Conservation (phyloP, 2,888 invertebrate species). For the Sycophila texana region DNA sequence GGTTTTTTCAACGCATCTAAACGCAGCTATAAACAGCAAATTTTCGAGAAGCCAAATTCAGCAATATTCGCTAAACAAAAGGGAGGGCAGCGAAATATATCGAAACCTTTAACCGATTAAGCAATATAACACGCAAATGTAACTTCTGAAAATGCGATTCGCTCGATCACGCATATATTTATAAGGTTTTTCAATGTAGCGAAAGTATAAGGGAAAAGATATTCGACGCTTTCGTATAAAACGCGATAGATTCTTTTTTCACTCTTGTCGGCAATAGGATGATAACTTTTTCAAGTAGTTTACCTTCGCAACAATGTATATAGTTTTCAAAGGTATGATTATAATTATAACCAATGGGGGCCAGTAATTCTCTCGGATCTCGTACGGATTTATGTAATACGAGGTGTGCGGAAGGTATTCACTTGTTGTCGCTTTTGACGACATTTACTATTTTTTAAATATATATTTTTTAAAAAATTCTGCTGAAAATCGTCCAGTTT, state of each 20-base stretch:
- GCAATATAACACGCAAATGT: constrained; percentile 18
- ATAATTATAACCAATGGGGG: constrained; percentile 70
- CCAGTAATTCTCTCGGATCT: constrained; percentile 76
- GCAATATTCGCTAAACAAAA: constrained; percentile 24
- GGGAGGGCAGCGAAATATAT: background rate
- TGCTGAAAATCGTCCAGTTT: no score
- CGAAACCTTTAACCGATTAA: background rate
- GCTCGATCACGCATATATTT: constrained; percentile 51
- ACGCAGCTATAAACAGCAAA: background rate
- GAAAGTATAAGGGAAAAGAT: background rate
- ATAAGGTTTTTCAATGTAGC: constrained; percentile 17
- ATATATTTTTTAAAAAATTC: no score
- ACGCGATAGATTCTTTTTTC: constrained; percentile 21
- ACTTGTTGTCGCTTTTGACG: background rate
- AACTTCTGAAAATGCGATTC: constrained; percentile 24
- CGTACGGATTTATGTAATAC: constrained; percentile 73
- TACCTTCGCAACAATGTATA: constrained; percentile 56
- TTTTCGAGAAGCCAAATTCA: constrained; percentile 8
- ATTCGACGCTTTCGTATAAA: background rate
- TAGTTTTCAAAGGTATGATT: constrained; percentile 37
- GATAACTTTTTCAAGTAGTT: constrained; percentile 53
- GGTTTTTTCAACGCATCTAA: no score
- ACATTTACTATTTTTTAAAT: no score
- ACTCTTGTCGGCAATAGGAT: constrained; percentile 39
- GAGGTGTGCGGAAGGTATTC: constrained; percentile 64